A percentile compares a stretch with the other conserved stretches of the same genome.
Conservation (phyloP, 2,797 vertebrate species). For the Chelonia mydas region DNA sequence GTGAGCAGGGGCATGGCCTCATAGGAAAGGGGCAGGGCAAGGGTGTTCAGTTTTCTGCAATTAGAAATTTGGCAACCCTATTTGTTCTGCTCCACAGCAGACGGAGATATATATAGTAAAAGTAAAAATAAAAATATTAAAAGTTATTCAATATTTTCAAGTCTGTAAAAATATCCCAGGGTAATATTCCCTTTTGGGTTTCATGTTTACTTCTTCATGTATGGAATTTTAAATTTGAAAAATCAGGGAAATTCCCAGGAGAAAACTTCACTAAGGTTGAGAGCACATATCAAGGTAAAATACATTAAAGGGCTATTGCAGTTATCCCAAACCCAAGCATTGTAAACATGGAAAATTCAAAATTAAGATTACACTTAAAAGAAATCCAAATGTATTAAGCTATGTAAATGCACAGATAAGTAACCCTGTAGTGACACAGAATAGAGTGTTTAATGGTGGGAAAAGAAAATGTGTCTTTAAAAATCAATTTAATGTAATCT, state of each 20-base stretch:
- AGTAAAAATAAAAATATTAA: background rate
- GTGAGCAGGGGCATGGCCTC: too few species aligned
- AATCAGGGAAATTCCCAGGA: background rate
- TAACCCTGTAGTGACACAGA: background rate
- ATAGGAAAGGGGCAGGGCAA: too few species aligned
- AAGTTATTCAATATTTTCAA: background rate
- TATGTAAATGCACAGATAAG: background rate
- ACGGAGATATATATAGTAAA: background rate
- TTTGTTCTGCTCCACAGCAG: background rate
- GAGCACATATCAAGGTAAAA: background rate
- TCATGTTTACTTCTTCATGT: background rate
- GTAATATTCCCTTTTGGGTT: background rate
- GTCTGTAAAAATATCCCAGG: background rate
- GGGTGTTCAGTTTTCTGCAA: too few species aligned
- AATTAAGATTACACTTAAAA: background rate
- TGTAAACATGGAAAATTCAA: background rate
- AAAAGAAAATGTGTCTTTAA: background rate
- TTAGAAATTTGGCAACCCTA: too few species aligned
- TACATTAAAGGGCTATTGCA: background rate
- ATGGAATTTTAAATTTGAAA: background rate
- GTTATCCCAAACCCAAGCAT: background rate
- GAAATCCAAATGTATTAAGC: background rate
- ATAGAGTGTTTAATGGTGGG: background rate
- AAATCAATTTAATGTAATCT: background rate
- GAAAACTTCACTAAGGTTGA: background rate